Conservation (phyloP, 1,140 invertebrate genomes). For the Himalopsyche phryganea region DNA sequence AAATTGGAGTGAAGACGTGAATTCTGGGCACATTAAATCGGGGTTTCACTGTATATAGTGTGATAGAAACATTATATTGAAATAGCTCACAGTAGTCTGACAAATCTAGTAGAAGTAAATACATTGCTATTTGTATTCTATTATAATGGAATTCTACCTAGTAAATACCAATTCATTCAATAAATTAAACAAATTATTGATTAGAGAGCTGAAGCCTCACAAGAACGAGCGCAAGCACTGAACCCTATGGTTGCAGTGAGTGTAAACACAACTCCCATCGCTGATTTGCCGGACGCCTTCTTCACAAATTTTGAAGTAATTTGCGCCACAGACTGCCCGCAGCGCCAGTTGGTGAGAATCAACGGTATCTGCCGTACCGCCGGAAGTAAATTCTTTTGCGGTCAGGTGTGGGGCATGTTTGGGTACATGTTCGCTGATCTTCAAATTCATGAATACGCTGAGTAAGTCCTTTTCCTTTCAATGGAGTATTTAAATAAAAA, state of each 20-base stretch:
- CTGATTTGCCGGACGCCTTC: conserved; percentile 66
- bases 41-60: too few relatives aligned
- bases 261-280: conserved; percentile 63
- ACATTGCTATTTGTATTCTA: too few relatives aligned
- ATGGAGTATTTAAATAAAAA: too few relatives aligned
- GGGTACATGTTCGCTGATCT: conserved; percentile 91
- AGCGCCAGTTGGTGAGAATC: conserved; percentile 68
- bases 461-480: conserved; percentile 69
- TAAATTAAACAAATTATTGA: too few relatives aligned
- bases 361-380: conserved; percentile 76
- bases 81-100: too few relatives aligned
- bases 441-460: conserved; percentile 78
- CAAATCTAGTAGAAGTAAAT: too few relatives aligned
- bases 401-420: conserved; percentile 91
- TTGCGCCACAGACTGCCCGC: conserved; percentile 71
- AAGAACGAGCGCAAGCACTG: conserved; percentile 71
- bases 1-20: too few relatives aligned
- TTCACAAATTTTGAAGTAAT: conserved; percentile 83
- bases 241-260: conserved; percentile 91
- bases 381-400: conserved; percentile 82
- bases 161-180: too few relatives aligned
- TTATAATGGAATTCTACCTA: too few relatives aligned
- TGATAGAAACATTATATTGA: too few relatives aligned
- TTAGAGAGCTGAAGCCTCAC: conserved; percentile 81
- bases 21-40: too few relatives aligned